These are phyloP conservation scores for Speoplatyrhinus poulsoni DNA, from an alignment of 2,113 vertebrate species.

Conservation along the genomic window DNA sequence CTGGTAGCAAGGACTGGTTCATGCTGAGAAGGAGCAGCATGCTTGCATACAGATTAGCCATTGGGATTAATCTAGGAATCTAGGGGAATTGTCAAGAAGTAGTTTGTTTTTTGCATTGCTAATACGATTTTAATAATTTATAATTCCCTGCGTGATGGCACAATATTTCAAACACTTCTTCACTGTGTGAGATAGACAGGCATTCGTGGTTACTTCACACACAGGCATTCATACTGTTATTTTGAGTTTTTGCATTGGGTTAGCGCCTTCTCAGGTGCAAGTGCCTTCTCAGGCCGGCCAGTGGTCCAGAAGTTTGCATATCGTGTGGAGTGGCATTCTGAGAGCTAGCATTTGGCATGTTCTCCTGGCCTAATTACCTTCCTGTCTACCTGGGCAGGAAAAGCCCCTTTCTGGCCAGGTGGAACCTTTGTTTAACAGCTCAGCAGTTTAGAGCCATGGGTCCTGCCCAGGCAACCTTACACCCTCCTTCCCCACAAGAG, in stretches of 20 bases:
- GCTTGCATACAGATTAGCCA: conserved; percentile 53
- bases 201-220: conserved; percentile 24
- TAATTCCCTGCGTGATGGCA: conserved; percentile 25
- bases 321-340: conserved; percentile 9
- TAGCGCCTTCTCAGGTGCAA: neutral
- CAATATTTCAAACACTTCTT: conserved; percentile 20
- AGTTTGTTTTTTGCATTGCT: conserved; percentile 50
- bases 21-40: conserved; percentile 45
- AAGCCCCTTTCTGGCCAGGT: conserved; percentile 44
- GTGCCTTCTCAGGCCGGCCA: conserved; percentile 7
- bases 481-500: neutral
- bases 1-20: conserved; percentile 38
- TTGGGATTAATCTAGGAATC: conserved; percentile 56
- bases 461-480: conserved; percentile 25
- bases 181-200: neutral
- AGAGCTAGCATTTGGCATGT: conserved; percentile 33
- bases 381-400: conserved; percentile 36
- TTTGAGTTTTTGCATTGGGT: conserved; percentile 16
- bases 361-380: conserved; percentile 44
- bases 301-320: neutral
- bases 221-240: conserved; percentile 2
- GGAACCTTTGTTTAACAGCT: conserved; percentile 57
- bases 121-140: conserved; percentile 41
- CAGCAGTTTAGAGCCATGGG: conserved; percentile 55
- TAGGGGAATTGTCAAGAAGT: conserved; percentile 56